Evolutionary conservation across 2,797 vertebrate genomes (phyloP), one percentile per base, ranked within the genome.

Genomic region (Cossypha dichroa): DNA sequence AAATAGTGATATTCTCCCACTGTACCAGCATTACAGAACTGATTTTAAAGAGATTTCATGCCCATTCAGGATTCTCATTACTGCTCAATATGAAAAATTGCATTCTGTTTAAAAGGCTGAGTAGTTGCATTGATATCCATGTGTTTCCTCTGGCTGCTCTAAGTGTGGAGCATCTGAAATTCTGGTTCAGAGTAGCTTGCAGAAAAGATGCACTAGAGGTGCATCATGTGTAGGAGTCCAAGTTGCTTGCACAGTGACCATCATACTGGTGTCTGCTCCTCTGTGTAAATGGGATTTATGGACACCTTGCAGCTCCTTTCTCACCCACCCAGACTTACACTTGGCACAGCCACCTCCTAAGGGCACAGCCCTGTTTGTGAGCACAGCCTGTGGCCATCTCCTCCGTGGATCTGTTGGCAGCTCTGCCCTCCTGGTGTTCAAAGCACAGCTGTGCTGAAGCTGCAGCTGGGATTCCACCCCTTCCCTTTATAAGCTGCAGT

Each of bases 261-360:
- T 34, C 40, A 5, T 2, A 12, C 9, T 15, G 41, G 23, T 62
- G 16, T 62, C 59, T 81, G 59, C 46, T 73, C 15, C 54, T 15
- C 22, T 31, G 0, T 2, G 2, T 19, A 8, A 59, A 26, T 2
- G 0, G n/a, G 14, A 67, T 58, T n/a, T 13, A 2, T 0, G 0
- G 62, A 46, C 19, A 64, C 21, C 28, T 13, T 20, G 67, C 21
- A 28, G 21, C n/a, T 90, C 18, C n/a, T 19, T 31, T 49, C n/a
- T 38, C 63, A 55, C 38, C 7, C 46, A 48, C 13, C 7, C 36
- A 26, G 41, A 4, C 22, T 14, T 4, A 10, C 21, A 2, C 40
- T 20, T 9, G 19, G 31, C 64, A 49, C 34, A 52, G 19, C 17
- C 29, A 15, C 4, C n/a, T 58, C n/a, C 36, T 36, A 36, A 36